Evolutionary conservation across 2,113 vertebrate genomes (phyloP).

Genomic region (Mystacornis crossleyi): DNA sequence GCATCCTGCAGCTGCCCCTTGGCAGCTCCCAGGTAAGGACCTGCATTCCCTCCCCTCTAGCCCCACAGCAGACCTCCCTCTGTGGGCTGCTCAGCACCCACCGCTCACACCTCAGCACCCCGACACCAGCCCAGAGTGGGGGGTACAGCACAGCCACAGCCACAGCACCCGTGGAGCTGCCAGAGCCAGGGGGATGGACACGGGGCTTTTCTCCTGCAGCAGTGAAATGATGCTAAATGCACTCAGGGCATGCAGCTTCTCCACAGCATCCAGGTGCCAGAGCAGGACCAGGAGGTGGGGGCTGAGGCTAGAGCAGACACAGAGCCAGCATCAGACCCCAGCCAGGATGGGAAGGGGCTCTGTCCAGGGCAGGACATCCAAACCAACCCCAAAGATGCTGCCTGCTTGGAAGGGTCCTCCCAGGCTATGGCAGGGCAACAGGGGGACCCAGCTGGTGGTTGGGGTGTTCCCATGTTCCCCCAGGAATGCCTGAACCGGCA

Average conservation of each 20-base stretch:
- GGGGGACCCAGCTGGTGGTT: accelerated
- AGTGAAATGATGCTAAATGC: not conserved
- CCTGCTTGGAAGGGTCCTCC: not conserved
- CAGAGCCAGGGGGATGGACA: accelerated
- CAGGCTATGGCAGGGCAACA: accelerated
- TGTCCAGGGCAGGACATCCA: not conserved
- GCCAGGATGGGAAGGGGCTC: not conserved
- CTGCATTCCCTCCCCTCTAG: not conserved
- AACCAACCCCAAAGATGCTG: not conserved
- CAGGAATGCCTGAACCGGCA: slow-evolving; percentile 80
- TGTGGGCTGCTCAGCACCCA: not conserved
- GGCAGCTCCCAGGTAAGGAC: slow-evolving; percentile 17
- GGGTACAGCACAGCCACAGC: accelerated
- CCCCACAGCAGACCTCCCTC: not conserved
- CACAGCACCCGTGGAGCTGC: accelerated
- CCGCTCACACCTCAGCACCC: not conserved
- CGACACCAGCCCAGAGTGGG: accelerated
- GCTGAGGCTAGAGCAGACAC: not conserved
- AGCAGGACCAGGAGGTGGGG: accelerated
- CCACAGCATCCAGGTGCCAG: not conserved
- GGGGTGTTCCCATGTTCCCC: not conserved
- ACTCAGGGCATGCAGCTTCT: not conserved
- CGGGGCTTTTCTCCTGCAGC: not conserved
- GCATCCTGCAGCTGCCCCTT: slow-evolving; percentile 12
- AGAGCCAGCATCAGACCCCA: not conserved